Percentiles rank a stretch among this genome's conserved stretches.
phyloP scores from a whole-genome alignment of 2,113 vertebrate species.

The Python bivittatus region DNA sequence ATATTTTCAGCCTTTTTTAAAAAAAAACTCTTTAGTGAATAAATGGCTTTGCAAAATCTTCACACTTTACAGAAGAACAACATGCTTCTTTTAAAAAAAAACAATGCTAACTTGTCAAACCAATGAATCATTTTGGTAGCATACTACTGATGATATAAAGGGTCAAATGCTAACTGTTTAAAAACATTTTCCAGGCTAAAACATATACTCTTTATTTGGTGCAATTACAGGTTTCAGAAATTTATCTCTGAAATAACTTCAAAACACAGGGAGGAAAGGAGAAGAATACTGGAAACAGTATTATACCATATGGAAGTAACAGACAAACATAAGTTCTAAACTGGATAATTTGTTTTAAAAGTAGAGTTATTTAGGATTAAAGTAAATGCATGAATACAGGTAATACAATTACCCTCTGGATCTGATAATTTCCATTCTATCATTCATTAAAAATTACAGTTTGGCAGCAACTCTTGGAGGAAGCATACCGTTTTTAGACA shows the following conservation, averaged over 20 bases:
- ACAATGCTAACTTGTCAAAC: conserved; percentile 32
- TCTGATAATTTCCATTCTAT: neutral
- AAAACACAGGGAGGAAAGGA: neutral
- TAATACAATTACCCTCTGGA: neutral
- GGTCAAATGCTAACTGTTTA: conserved; percentile 8
- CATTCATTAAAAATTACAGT: neutral
- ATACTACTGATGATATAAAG: conserved; percentile 24
- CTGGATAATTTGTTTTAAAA: neutral
- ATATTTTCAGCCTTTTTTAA: conserved; percentile 11
- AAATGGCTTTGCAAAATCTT: conserved; percentile 46
- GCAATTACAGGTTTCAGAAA: conserved; percentile 17
- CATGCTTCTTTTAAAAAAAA: conserved; percentile 50
- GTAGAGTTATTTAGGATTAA: neutral
- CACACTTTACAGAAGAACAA: conserved; percentile 46
- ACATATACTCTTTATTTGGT: neutral
- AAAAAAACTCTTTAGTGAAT: conserved; percentile 57
- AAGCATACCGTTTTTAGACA: neutral
- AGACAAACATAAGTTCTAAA: neutral
- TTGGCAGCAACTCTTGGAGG: neutral
- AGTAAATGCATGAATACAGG: neutral
- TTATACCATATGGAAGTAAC: neutral
- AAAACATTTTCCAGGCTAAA: conserved; percentile 3
- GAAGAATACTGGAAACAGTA: accelerated
- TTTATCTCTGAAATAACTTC: conserved; percentile 30
- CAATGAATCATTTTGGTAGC: neutral